These are phyloP conservation scores for Tyrophagus putrescentiae DNA, from an alignment of 1,140 invertebrate species.

Conservation along the genomic window DNA sequence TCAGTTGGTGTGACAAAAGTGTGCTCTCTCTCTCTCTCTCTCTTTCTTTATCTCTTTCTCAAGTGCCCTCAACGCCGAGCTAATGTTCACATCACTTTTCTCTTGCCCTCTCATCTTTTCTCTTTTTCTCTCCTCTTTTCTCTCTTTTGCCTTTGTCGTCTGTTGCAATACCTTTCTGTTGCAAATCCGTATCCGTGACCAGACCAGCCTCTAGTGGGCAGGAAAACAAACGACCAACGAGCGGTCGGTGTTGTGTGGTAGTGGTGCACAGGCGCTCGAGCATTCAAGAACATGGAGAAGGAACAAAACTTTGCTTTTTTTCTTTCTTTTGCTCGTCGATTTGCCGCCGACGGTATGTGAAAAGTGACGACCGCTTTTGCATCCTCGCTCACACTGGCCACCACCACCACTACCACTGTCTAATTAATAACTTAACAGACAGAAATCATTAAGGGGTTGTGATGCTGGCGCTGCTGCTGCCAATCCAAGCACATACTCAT, in stretches of 20 bases:
- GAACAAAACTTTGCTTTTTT: background rate
- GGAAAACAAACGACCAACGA: background rate
- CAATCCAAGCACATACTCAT: too few species aligned
- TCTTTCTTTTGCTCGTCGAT: background rate
- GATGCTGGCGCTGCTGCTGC: too few species aligned
- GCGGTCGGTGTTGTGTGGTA: background rate
- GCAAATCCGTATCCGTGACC: slow-evolving; percentile 16
- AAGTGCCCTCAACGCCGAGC: background rate
- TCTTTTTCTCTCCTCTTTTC: too few species aligned
- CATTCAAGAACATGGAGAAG: background rate
- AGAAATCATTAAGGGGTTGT: too few species aligned
- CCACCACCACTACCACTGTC: too few species aligned
- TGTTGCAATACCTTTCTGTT: too few species aligned
- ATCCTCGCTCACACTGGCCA: background rate
- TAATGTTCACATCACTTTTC: background rate
- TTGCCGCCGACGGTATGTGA: background rate
- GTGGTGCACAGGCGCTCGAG: background rate
- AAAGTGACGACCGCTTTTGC: background rate
- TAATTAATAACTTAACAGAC: too few species aligned
- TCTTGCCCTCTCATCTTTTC: slow-evolving; percentile 4
- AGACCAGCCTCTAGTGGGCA: background rate
- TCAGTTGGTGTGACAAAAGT: too few species aligned
- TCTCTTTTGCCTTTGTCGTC: too few species aligned
- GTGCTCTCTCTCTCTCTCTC: slow-evolving; percentile 5
- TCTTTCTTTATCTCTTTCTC: slow-evolving; percentile 10